Conservation (phyloP, 2,113 vertebrate genomes). For the Platycercus adscitus region DNA sequence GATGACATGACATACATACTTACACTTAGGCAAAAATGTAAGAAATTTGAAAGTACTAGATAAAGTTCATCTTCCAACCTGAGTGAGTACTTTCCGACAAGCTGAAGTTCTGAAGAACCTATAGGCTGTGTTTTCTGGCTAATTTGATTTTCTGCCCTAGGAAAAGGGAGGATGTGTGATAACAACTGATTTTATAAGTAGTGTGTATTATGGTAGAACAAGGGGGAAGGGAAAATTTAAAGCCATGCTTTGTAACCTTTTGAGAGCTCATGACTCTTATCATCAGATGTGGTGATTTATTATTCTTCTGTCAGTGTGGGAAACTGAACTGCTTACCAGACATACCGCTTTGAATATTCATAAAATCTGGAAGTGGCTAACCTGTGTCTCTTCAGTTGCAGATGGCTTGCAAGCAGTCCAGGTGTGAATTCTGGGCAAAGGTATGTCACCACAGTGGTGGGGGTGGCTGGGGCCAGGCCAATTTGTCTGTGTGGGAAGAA, state of each 20-base stretch:
- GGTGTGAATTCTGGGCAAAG: slow-evolving; percentile 26
- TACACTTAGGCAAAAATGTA: background rate
- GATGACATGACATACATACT: background rate
- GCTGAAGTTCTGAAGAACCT: slow-evolving; percentile 59
- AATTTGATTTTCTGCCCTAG: slow-evolving; percentile 15
- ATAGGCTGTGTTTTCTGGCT: slow-evolving; percentile 1
- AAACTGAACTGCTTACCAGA: background rate
- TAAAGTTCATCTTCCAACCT: background rate
- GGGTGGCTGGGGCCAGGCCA: background rate
- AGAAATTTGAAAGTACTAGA: background rate
- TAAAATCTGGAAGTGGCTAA: background rate
- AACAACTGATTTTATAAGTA: background rate
- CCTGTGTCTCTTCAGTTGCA: background rate
- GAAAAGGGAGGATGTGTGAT: background rate
- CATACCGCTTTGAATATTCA: background rate
- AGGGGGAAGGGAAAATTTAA: background rate
- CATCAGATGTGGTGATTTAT: background rate
- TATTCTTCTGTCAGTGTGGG: background rate
- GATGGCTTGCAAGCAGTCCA: slow-evolving; percentile 8
- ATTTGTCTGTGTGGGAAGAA: background rate
- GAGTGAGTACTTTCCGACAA: background rate
- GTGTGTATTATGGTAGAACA: background rate
- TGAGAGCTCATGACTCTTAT: background rate
- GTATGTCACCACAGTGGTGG: background rate
- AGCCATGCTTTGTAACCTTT: background rate